Percentiles rank a stretch among this genome's conserved stretches.
Evolutionary conservation across 2,888 invertebrate genomes (phyloP).

Genomic region (Pyrrhosoma nymphula): DNA sequence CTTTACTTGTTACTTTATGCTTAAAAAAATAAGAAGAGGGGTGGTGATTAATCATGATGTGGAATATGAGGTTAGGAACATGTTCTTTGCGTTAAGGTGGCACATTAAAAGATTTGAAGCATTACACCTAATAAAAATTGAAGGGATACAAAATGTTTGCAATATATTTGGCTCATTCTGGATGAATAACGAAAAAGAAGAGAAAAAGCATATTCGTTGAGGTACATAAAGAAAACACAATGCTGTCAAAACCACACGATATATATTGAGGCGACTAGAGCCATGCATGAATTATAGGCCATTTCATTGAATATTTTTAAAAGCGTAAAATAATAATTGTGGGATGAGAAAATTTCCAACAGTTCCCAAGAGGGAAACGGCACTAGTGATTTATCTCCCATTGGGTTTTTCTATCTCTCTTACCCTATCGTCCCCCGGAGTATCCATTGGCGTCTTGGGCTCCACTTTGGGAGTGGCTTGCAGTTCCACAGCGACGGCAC

Average conservation of each 20-base stretch:
- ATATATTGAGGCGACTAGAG: neutral
- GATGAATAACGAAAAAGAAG: neutral
- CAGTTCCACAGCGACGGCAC: constrained; percentile 25
- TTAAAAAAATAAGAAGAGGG: neutral
- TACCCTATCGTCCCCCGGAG: constrained; percentile 55
- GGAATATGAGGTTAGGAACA: neutral
- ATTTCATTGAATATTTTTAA: neutral
- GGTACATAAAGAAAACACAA: neutral
- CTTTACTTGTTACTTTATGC: neutral
- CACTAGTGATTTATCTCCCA: neutral
- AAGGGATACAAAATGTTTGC: neutral
- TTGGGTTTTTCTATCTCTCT: constrained; percentile 36
- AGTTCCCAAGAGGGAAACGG: neutral
- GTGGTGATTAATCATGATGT: neutral
- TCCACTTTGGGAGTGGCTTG: constrained; percentile 30
- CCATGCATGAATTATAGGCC: neutral
- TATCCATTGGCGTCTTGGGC: constrained; percentile 14
- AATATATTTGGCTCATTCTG: neutral
- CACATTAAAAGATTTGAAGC: neutral
- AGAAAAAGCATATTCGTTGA: neutral
- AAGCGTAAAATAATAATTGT: neutral
- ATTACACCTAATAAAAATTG: neutral
- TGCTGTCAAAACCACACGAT: neutral
- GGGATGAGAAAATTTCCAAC: neutral
- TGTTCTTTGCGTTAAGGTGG: neutral